A percentile compares a stretch with the other conserved stretches of the same genome.
phyloP scores from a whole-genome alignment of 2,113 vertebrate species.

The Oryzias celebensis region DNA sequence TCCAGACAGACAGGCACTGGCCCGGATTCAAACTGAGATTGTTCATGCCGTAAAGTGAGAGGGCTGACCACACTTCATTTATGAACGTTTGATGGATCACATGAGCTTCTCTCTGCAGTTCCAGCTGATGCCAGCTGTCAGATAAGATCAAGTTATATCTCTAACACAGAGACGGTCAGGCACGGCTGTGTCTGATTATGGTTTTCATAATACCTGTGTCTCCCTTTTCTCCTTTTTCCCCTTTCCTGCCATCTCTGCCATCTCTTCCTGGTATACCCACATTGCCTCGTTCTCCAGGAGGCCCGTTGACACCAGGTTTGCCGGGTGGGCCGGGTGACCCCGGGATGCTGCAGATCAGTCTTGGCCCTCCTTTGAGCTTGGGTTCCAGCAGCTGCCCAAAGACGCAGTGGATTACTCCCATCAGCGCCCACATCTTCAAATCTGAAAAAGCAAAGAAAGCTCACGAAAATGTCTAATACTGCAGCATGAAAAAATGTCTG shows the following conservation, averaged over 20 bases:
- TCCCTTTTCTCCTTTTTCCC: slow-evolving; percentile 94
- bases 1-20: not conserved
- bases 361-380: slow-evolving; percentile 83
- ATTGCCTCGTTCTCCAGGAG: slow-evolving; percentile 85
- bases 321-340: slow-evolving; percentile 87
- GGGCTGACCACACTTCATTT: not conserved
- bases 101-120: slow-evolving; percentile 2
- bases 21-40: not conserved
- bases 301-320: slow-evolving; percentile 81
- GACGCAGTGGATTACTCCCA: slow-evolving; percentile 83
- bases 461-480: not conserved
- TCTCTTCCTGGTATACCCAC: slow-evolving; percentile 95
- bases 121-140: slow-evolving; percentile 1
- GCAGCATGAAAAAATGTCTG: not conserved
- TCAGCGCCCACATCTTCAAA: slow-evolving; percentile 85
- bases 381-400: slow-evolving; percentile 81
- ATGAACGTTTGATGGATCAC: not conserved
- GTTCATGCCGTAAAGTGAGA: not conserved
- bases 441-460: slow-evolving; percentile 70
- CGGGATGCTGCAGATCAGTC: slow-evolving; percentile 90
- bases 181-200: slow-evolving; percentile 20
- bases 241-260: slow-evolving; percentile 93
- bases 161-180: not conserved
- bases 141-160: slow-evolving; percentile 3
- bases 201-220: slow-evolving; percentile 82